Base-by-base conservation (phyloP, 2,888 invertebrate genomes). In the Pseudococcus jackbeardsleyi region DNA sequence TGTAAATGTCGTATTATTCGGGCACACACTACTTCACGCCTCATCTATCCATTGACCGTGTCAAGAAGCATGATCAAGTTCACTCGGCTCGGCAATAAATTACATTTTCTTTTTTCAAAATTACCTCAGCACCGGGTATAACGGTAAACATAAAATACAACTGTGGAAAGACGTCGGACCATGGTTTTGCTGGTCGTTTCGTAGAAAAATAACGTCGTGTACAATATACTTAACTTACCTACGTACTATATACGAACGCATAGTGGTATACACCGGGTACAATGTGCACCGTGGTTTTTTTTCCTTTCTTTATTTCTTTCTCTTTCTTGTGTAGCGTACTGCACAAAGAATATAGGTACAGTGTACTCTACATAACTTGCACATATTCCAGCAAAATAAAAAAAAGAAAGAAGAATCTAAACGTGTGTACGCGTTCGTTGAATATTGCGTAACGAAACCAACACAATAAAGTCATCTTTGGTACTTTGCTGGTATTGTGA, bases 401-500 rank as follows among this genome's bases (percentile, higher is more conserved):
- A 33, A 33, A 17, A 22, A 77, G 11, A 72, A 72, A 22, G 19
- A 72, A 72, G 11, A 26, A 72, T 72, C 26, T n/a, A n/a, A 72
- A 72, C 68, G 68, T 33, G 33, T 72, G 68, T 59, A 59, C 59
- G 19, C 59, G 72, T 72, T 26, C 39, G 11, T 72, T 72, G 72
- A 26, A 72, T 79, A 79, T 79, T 79, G 79, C 79, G 79, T 79
- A 79, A 79, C 42, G 42, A 79, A 79, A 79, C n/a, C n/a, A 79
- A 79, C 19, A 79, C 39, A 79, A 79, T 79, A n/a, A 42, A 22
- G 46, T 42, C 72, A 39, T 72, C 33, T 59, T 50, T 50, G 50
- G 50, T 50, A 50, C 17, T 50, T 33, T 33, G 26, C 26, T 33
- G 26, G 26, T 33, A 33, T 33, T 33, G 26, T 33, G 26, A 33